Evolutionary conservation across 2,113 vertebrate species (phyloP), one percentile per base, ranked within the genome.

Genomic region (Agapornis roseicollis): DNA sequence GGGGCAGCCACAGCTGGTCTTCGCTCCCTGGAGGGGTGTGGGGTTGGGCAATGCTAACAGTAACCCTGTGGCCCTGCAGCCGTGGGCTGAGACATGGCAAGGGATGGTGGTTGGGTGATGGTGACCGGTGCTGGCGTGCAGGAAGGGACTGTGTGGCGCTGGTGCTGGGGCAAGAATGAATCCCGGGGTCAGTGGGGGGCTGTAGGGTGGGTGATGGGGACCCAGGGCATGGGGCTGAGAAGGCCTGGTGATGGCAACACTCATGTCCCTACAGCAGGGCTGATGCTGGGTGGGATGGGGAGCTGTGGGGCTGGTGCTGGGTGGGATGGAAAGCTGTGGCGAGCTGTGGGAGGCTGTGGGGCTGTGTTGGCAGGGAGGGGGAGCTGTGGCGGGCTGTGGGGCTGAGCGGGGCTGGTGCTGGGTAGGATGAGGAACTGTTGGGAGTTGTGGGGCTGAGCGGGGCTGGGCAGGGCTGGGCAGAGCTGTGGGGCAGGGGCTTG

Each of bases 141-240:
- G 66, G 25, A 2, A 5, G 28, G 22, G 2, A 2, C 15, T 0
- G 0, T 31, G 24, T 46, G 0, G 7, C 15, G 81, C 44, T 6
- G 17, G 29, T 0, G 0, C 46, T 56, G 65, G 17, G 17, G 25
- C 55, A 27, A 76, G 60, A 28, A 7, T 11, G 11, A n/a, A 2
- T 1, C 0, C 0, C 3, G 39, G 56, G 4, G 9, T 1, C 0
- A 1, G 23, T 0, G 3, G 19, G n/a, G 41, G 27, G 6, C 27
- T 73, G 65, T 27, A 7, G 63, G 50, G 29, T 44, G 31, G 83
- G 29, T 17, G 74, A 13, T 1, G 17, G 58, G 15, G 11, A 39
- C 35, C 52, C 9, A 2, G 39, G 63, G 33, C 18, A 22, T 0
- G 6, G 53, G 17, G 7, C 27, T 58, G 10, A 76, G 63, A 56